phyloP scores from a whole-genome alignment of 2,113 vertebrate species.

The Trichechus manatus region DNA sequence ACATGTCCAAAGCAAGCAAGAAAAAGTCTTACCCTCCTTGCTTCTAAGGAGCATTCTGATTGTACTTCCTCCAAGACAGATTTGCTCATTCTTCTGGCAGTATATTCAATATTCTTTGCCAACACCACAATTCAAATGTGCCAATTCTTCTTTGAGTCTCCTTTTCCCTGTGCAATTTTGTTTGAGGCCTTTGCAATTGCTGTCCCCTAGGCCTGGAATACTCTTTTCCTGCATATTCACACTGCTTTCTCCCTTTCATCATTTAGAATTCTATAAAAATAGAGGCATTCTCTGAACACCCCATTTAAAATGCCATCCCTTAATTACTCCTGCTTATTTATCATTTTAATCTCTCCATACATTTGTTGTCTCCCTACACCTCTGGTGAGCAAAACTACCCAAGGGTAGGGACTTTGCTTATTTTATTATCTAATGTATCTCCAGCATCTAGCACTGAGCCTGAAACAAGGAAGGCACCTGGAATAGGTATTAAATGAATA shows the following conservation, averaged over 20 bases:
- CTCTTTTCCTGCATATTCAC: neutral
- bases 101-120: too few species aligned
- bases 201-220: neutral
- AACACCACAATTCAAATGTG: too few species aligned
- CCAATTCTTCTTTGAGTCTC: neutral
- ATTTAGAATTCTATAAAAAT: neutral
- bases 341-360: neutral
- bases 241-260: neutral
- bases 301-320: neutral
- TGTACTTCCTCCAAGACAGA: too few species aligned
- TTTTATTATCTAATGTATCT: neutral
- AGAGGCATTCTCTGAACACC: neutral
- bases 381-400: neutral
- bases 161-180: neutral
- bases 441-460: neutral
- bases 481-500: neutral
- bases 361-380: neutral
- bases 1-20: neutral
- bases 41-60: neutral
- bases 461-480: neutral
- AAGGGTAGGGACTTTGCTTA: neutral
- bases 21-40: neutral
- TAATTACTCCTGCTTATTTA: neutral
- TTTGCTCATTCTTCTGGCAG: too few species aligned
- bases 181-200: neutral